Evolutionary conservation across 2,113 vertebrate genomes (phyloP), one percentile per base, ranked within the genome.

Genomic region (Phodopus roborovskii): DNA sequence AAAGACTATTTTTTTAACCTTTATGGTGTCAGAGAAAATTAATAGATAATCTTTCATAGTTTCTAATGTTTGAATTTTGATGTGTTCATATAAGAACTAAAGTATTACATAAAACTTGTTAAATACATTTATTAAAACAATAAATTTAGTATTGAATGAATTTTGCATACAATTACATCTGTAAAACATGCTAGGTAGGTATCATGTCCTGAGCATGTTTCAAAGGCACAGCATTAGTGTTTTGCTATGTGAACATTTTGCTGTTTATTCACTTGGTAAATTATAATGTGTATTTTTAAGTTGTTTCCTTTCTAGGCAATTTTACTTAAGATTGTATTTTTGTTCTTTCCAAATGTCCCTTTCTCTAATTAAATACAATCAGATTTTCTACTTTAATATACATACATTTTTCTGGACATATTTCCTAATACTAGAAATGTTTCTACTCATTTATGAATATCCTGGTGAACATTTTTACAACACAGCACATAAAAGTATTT

Each of bases 401-500:
- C 9, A 53, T n/a, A 58, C 9, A 71, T 24, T 84, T 78, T 19
- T 70, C 19, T 84, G 71, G 36, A 39, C 30, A 86, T 26, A 89
- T 70, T 82, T 74, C 74, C n/a, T 75, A 39, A 93, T 74, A 58
- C 60, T 86, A n/a, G 89, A 95, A 71, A 82, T 68, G 87, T 70
- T 30, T 30, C 39, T 56, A 48, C 26, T 94, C 82, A 50, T 81
- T 90, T 48, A 88, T 88, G n/a, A 9, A 68, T 93, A 45, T 53
- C 48, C 12, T 83, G 28, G 81, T 77, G 60, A 87, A 58, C 60
- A 53, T 87, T 56, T 66, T 36, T 62, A 56, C 19, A 62, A 91
- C 26, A 60, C 68, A 79, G 66, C 64, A 75, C 58, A 81, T 30
- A 78, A 24, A 92, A 13, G 50, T 36, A 77, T 81, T 85, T 22